phyloP scores from a whole-genome alignment of 2,888 invertebrate species.

The Cerastis rubricosa region DNA sequence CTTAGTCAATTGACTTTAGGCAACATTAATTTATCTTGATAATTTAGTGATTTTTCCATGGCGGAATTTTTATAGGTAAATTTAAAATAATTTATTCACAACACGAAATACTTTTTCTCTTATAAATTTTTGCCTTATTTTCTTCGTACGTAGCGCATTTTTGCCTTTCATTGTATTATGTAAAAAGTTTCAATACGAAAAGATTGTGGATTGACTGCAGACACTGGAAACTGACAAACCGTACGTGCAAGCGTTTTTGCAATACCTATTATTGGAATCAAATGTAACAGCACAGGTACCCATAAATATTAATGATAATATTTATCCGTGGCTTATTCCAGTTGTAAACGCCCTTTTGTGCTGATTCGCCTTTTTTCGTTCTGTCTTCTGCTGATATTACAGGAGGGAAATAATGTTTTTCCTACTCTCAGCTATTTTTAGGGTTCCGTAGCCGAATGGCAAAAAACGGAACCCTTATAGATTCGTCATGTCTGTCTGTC shows the following conservation, averaged over 20 bases:
- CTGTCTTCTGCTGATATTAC: background rate
- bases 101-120: background rate
- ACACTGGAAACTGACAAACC: background rate
- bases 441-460: too few species aligned
- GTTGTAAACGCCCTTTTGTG: background rate
- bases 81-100: background rate
- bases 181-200: background rate
- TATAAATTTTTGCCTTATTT: background rate
- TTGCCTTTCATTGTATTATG: background rate
- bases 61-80: slow-evolving; percentile 2
- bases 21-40: slow-evolving; percentile 38
- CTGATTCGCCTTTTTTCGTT: background rate
- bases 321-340: background rate
- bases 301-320: background rate
- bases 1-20: slow-evolving; percentile 38
- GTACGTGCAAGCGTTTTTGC: background rate
- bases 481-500: too few species aligned
- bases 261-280: background rate
- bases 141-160: background rate
- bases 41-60: slow-evolving; percentile 1
- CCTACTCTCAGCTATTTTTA: too few species aligned
- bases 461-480: too few species aligned
- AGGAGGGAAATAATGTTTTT: background rate
- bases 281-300: background rate
- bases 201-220: background rate